phyloP scores from a whole-genome alignment of 2,113 vertebrate genomes.

The Prunella fulvescens region DNA sequence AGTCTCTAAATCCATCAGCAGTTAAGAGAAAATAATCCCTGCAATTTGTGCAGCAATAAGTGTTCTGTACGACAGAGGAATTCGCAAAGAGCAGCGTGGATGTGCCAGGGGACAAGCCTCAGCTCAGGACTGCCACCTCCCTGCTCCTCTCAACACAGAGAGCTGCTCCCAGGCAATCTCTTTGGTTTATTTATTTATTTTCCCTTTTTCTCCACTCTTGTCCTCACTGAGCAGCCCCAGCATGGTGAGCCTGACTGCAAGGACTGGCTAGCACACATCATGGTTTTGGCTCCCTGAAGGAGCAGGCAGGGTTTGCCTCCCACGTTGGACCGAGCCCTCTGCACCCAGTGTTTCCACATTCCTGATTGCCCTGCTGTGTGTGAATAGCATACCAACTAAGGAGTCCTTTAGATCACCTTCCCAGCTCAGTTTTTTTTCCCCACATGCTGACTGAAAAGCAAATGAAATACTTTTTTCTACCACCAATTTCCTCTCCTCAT shows the following conservation, averaged over 20 bases:
- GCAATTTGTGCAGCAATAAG: constrained; percentile 39
- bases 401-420: constrained; percentile 31
- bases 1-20: constrained; percentile 45
- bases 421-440: not conserved
- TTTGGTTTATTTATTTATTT: not conserved
- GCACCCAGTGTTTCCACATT: not conserved
- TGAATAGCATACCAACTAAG: not conserved
- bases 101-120: not conserved
- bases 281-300: not conserved
- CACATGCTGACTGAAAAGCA: not conserved
- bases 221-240: not conserved
- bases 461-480: not conserved
- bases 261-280: not conserved
- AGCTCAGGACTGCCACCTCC: constrained; percentile 67
- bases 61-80: not conserved
- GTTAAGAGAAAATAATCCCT: constrained; percentile 61
- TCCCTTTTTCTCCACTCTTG: accelerated
- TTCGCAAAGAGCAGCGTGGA: not conserved
- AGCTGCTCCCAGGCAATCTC: not conserved
- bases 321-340: not conserved
- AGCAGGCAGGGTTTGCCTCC: not conserved
- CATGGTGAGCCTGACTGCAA: not conserved
- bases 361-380: not conserved
- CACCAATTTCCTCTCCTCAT: not conserved
- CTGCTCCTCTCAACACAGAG: not conserved